A percentile compares a stretch with the other conserved stretches of the same genome.
Conservation (phyloP, 2,888 invertebrate species). For the Ferrisia virgata region DNA sequence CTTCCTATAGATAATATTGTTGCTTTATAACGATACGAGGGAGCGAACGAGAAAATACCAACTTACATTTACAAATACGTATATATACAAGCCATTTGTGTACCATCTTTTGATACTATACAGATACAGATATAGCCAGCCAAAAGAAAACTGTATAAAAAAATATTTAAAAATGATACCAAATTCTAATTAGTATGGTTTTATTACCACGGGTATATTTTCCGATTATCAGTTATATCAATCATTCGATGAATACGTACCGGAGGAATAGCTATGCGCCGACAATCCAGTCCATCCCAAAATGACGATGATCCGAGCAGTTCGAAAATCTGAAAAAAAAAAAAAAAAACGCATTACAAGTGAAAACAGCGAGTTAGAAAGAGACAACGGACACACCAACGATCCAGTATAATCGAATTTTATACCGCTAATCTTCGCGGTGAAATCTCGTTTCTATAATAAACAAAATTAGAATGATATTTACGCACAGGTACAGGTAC, state of each 20-base stretch:
- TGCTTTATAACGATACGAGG: neutral
- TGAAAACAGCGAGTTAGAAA: neutral
- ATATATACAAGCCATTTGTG: neutral
- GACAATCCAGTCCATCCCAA: neutral
- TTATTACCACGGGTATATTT: slow-evolving; percentile 24
- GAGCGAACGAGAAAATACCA: neutral
- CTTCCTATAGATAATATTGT: neutral
- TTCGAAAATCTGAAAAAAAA: neutral
- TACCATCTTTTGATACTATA: neutral
- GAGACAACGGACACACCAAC: neutral
- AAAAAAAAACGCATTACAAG: neutral
- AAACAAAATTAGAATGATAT: slow-evolving; percentile 9
- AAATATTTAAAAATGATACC: slow-evolving; percentile 14
- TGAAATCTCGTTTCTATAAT: neutral
- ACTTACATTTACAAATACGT: too few species aligned
- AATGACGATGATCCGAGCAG: too few species aligned
- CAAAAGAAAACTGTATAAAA: neutral
- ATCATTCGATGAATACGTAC: slow-evolving; percentile 24
- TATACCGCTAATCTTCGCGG: neutral
- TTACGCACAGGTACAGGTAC: neutral
- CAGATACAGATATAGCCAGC: neutral
- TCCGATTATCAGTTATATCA: slow-evolving; percentile 29
- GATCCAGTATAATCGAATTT: neutral
- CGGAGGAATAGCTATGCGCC: neutral
- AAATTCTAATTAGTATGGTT: slow-evolving; percentile 39